Conservation (phyloP, 2,888 invertebrate genomes). For the Sympetrum striolatum region DNA sequence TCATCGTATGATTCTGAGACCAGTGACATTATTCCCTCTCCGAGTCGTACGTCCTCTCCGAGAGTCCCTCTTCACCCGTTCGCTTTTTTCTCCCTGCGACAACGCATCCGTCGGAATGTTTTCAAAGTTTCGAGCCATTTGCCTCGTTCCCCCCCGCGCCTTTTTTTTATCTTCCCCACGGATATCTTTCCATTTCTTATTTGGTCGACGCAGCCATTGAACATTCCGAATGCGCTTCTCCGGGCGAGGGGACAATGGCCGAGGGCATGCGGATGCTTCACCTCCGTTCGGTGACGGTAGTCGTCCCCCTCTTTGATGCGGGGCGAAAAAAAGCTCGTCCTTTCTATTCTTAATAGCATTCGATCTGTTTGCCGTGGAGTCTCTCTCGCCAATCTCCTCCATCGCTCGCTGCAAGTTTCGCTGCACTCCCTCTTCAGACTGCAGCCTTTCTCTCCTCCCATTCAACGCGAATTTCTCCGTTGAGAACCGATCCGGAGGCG, state of each 20-base stretch:
- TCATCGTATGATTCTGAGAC: too few relatives aligned
- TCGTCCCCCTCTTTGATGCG: not conserved
- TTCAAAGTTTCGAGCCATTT: not conserved
- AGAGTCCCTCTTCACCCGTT: too few relatives aligned
- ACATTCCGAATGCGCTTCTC: not conserved
- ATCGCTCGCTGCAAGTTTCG: not conserved
- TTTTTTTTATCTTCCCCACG: not conserved
- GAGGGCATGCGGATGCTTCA: not conserved
- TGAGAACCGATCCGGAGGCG: not conserved
- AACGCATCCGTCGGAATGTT: not conserved
- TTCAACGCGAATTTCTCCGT: not conserved
- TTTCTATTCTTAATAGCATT: not conserved
- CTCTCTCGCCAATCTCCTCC: not conserved
- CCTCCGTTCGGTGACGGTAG: not conserved
- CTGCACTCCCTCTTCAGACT: conserved; percentile 6
- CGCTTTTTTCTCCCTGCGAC: too few relatives aligned
- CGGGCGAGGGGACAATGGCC: not conserved
- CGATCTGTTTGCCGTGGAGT: not conserved
- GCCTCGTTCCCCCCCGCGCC: not conserved
- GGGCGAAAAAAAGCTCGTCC: not conserved
- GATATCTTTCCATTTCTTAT: not conserved
- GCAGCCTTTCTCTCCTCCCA: not conserved
- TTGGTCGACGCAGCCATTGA: not conserved
- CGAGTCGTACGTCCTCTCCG: too few relatives aligned
- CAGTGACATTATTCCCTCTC: too few relatives aligned